These are phyloP conservation scores for Apolygus lucorum DNA, from an alignment of 1,140 invertebrate species.

Conservation along the genomic window DNA sequence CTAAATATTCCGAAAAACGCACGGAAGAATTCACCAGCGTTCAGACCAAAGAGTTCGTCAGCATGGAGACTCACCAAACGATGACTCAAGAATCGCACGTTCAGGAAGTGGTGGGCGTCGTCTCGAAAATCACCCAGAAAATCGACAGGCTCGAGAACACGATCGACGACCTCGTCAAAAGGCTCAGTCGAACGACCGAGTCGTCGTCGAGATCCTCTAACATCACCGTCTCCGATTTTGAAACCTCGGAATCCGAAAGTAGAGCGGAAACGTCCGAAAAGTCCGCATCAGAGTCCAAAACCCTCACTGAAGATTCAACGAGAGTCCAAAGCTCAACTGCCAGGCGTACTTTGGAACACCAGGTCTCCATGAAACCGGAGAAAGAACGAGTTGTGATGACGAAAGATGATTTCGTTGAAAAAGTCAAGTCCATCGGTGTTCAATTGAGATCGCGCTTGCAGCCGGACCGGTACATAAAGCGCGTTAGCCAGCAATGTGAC, in stretches of 20 bases:
- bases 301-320: not conserved
- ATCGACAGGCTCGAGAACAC: slow-evolving; percentile 24
- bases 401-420: slow-evolving; percentile 19
- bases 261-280: not conserved
- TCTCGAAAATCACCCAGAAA: slow-evolving; percentile 24
- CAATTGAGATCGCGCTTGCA: slow-evolving; percentile 2
- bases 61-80: slow-evolving; percentile 15
- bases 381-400: not conserved
- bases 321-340: not conserved
- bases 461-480: slow-evolving; percentile 7
- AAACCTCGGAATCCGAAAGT: not conserved
- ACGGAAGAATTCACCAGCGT: slow-evolving; percentile 11
- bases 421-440: slow-evolving; percentile 11
- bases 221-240: slow-evolving; percentile 8
- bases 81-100: slow-evolving; percentile 18
- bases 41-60: not conserved
- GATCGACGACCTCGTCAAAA: slow-evolving; percentile 23
- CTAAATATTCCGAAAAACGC: slow-evolving; percentile 19
- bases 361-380: too few relatives aligned
- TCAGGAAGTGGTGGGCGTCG: slow-evolving; percentile 21
- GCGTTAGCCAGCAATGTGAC: slow-evolving; percentile 10
- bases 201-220: slow-evolving; percentile 16
- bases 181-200: slow-evolving; percentile 1
- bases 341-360: not conserved
- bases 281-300: not conserved